Percentiles rank a stretch among this genome's conserved stretches.
phyloP scores from a whole-genome alignment of 2,113 vertebrate genomes.

The Ammospiza nelsoni region DNA sequence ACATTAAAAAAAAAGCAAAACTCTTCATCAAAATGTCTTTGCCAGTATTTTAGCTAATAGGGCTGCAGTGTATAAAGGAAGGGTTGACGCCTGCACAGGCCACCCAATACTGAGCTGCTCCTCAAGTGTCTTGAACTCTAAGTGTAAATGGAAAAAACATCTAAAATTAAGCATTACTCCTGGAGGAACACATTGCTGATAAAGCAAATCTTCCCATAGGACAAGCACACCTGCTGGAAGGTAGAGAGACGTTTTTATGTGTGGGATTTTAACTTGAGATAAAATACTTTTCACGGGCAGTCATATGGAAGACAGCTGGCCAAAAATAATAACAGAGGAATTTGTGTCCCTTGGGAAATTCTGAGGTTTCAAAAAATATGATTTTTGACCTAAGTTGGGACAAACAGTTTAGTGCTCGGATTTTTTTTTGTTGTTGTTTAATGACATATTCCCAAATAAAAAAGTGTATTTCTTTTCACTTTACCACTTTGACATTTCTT shows the following conservation, averaged over 20 bases:
- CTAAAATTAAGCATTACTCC: slow-evolving; percentile 60
- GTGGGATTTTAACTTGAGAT: slow-evolving; percentile 61
- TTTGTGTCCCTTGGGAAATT: slow-evolving; percentile 47
- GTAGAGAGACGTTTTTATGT: slow-evolving; percentile 61
- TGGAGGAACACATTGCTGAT: slow-evolving; percentile 62
- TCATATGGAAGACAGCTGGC: slow-evolving; percentile 71
- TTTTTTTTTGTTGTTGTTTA: background rate
- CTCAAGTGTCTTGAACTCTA: slow-evolving; percentile 63
- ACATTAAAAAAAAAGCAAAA: background rate
- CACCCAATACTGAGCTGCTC: slow-evolving; percentile 55
- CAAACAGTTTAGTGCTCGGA: background rate
- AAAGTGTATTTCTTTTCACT: background rate
- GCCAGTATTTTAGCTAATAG: slow-evolving; percentile 56
- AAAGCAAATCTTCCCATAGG: slow-evolving; percentile 58
- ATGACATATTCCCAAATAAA: slow-evolving; percentile 18
- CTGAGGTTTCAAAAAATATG: slow-evolving; percentile 32
- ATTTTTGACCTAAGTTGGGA: slow-evolving; percentile 23
- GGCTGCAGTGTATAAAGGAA: slow-evolving; percentile 30
- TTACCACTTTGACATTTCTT: slow-evolving; percentile 6
- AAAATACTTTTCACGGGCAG: slow-evolving; percentile 59
- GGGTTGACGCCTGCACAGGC: slow-evolving; percentile 43
- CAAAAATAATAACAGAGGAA: slow-evolving; percentile 68
- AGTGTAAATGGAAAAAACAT: slow-evolving; percentile 71
- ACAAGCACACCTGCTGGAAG: slow-evolving; percentile 66
- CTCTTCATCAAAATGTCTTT: slow-evolving; percentile 47